Evolutionary conservation across 2,797 vertebrate species (phyloP), one percentile per base, ranked within the genome.

Genomic region (Urophycis tenuis): DNA sequence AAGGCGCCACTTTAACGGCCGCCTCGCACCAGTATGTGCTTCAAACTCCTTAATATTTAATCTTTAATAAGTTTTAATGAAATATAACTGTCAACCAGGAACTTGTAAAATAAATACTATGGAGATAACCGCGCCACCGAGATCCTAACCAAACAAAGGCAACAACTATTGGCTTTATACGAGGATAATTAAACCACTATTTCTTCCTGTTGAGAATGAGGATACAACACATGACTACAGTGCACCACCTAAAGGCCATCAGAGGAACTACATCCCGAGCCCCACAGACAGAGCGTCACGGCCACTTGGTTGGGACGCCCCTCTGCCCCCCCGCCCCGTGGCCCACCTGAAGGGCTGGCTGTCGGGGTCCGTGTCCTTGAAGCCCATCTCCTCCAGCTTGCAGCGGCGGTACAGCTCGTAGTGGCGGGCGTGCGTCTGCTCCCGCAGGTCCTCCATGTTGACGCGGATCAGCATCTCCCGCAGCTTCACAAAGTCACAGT

Each of bases 301-400:
- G 49, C 22, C 49, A 2, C 6, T 53, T 15, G 49, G 49, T 22
- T 53, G 0, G 22, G 0, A n/a, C 22, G 35, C n/a, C 60, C 60
- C 1, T 72, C 19, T 22, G 0, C 73, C 15, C 14, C 34, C 45
- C 19, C 19, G 15, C 17, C 45, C 41, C 72, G n/a, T 15, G 2
- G 12, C 17, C 80, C 88, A 98, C 98, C 98, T 99, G 94, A 99
- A 98, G 0, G 97, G 97, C 87, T 99, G 95, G 87, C 92, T 96
- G 92, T 99, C 98, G 0, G 97, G 97, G 30, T 99, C 98, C 0
- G 96, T 98, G 86, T 99, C 98, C 90, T 96, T 98, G 88, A 99
- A 99, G 78, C 97, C 98, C 97, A 99, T 99, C 91, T 99, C 97
- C 84, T 99, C 97, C 86, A 99, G 91, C 19, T 99, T 99, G 85